phyloP scores from a whole-genome alignment of 1,140 invertebrate species.

The Oppia nitens region DNA sequence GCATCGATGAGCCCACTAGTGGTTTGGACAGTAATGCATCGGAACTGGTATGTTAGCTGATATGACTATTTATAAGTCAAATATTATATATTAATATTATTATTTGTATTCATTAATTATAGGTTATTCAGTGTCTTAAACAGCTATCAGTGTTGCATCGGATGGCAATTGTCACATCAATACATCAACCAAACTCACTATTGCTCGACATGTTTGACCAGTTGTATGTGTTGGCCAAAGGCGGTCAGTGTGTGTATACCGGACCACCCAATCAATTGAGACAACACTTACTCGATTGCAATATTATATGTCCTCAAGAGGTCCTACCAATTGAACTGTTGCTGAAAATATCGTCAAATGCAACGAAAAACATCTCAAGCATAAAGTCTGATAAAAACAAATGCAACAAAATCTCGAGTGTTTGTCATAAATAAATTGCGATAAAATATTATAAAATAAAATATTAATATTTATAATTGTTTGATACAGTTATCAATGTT shows the following conservation, averaged over 20 bases:
- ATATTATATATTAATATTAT: not conserved
- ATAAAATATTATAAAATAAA: too few relatives aligned
- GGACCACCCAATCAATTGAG: conserved; percentile 16
- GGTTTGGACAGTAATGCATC: not conserved
- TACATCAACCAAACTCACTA: conserved; percentile 16
- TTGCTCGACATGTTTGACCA: conserved; percentile 14
- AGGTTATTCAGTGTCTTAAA: not conserved
- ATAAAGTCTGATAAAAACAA: too few relatives aligned
- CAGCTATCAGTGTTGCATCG: not conserved
- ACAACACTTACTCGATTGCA: not conserved
- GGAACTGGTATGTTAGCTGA: not conserved
- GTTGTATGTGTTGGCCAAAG: conserved; percentile 14
- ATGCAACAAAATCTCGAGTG: too few relatives aligned
- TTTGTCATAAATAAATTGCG: too few relatives aligned
- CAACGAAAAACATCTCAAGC: too few relatives aligned
- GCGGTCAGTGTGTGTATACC: conserved; percentile 23
- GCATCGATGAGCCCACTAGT: conserved; percentile 3
- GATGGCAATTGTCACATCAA: conserved; percentile 14
- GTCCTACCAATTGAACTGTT: not conserved
- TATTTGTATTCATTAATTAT: not conserved
- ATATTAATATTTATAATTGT: too few relatives aligned
- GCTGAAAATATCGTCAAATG: not conserved
- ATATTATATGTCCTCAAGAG: not conserved
- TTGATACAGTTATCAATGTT: too few relatives aligned
- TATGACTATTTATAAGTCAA: not conserved